A percentile compares a stretch with the other conserved stretches of the same genome.
phyloP scores from a whole-genome alignment of 2,113 vertebrate species.

The Centrocercus urophasianus region DNA sequence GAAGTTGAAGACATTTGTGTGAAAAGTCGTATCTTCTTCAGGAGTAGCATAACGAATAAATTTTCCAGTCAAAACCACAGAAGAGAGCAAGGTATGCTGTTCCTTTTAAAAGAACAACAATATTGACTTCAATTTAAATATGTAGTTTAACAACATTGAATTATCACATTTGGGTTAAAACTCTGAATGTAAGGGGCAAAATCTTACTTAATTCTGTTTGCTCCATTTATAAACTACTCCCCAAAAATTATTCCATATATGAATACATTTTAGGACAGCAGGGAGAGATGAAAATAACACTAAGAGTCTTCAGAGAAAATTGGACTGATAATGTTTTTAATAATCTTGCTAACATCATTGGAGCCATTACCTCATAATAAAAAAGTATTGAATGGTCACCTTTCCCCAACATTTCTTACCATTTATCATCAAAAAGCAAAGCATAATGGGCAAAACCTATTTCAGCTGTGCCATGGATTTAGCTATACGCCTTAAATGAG shows the following conservation, averaged over 20 bases:
- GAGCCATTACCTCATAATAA: constrained; percentile 56
- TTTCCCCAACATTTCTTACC: constrained; percentile 63
- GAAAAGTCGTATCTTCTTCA: background rate
- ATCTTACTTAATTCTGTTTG: constrained; percentile 39
- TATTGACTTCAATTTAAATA: background rate
- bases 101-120: background rate
- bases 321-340: constrained; percentile 42
- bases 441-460: constrained; percentile 64
- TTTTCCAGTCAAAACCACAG: background rate
- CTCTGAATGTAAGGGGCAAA: background rate
- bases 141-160: background rate
- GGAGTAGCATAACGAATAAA: background rate
- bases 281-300: background rate
- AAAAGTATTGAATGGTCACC: constrained; percentile 63
- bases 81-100: background rate
- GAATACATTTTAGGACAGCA: constrained; percentile 22
- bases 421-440: constrained; percentile 62
- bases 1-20: background rate
- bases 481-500: constrained; percentile 23
- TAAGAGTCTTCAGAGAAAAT: constrained; percentile 27
- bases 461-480: constrained; percentile 26
- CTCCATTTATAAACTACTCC: constrained; percentile 15
- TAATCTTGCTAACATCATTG: constrained; percentile 52
- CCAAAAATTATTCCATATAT: background rate
- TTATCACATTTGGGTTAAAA: constrained; percentile 1